Percentiles rank a stretch among this genome's conserved stretches.
Conservation (phyloP, 1,140 invertebrate species). For the Cyclargus thomasi region DNA sequence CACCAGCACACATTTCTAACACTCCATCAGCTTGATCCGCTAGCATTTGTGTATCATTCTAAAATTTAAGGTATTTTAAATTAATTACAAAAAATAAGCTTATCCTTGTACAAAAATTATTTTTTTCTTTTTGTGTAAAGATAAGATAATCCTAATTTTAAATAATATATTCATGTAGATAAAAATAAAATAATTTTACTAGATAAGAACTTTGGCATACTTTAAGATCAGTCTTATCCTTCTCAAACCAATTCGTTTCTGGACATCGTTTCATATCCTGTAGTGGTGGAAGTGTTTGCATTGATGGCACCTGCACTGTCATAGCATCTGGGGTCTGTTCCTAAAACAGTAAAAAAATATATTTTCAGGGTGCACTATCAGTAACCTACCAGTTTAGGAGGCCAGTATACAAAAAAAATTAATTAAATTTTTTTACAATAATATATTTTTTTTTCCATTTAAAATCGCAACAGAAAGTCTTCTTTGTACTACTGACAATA, state of each 20-base stretch:
- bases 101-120: no score
- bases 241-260: constrained; percentile 50
- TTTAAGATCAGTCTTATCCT: constrained; percentile 44
- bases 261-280: constrained; percentile 53
- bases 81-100: no score
- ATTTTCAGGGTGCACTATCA: background rate
- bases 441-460: no score
- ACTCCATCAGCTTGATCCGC: constrained; percentile 40
- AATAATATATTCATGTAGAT: no score
- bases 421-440: no score
- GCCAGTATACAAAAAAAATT: no score
- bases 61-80: background rate
- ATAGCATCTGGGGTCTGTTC: constrained; percentile 47
- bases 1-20: constrained; percentile 40
- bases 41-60: constrained; percentile 45
- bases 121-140: no score
- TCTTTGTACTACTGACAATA: no score
- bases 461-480: no score
- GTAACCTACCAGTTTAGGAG: background rate
- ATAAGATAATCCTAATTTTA: no score
- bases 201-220: constrained; percentile 25
- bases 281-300: constrained; percentile 46
- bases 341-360: constrained; percentile 28
- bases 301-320: constrained; percentile 40
- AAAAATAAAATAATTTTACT: no score